Conservation (phyloP, 2,113 vertebrate genomes). For the Mormyrus lacerda region DNA sequence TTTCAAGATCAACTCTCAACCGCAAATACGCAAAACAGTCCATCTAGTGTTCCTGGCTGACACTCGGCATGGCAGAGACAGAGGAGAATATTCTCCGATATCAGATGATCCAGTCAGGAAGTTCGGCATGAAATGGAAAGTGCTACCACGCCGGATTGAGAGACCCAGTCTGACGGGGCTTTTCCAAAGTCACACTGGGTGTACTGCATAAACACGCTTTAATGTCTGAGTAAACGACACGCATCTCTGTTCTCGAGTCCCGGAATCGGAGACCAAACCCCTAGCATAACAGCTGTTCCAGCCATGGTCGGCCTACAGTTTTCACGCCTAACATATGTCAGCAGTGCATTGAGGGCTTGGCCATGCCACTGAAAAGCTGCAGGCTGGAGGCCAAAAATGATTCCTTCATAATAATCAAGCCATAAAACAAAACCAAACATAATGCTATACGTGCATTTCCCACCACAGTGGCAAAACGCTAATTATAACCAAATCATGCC, state of each 20-base stretch:
- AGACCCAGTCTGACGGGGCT: background rate
- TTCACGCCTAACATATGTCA: background rate
- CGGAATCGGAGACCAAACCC: background rate
- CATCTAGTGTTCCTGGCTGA: background rate
- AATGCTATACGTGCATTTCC: background rate
- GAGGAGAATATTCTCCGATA: background rate
- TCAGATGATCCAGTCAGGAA: background rate
- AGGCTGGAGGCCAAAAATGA: background rate
- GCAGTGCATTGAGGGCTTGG: background rate
- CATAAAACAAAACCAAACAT: background rate
- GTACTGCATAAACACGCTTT: background rate
- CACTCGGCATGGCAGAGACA: background rate
- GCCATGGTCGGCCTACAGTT: background rate
- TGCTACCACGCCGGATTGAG: background rate
- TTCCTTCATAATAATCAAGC: background rate
- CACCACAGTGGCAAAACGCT: background rate
- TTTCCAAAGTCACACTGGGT: background rate
- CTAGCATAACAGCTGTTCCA: background rate
- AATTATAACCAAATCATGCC: background rate
- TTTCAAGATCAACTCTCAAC: background rate
- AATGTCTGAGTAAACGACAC: background rate
- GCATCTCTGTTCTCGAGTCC: background rate
- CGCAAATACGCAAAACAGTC: background rate
- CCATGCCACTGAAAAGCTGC: background rate
- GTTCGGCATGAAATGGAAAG: background rate